A percentile compares a stretch with the other conserved stretches of the same genome.
Evolutionary conservation across 2,113 vertebrate species (phyloP).

Genomic region (Procavia capensis): DNA sequence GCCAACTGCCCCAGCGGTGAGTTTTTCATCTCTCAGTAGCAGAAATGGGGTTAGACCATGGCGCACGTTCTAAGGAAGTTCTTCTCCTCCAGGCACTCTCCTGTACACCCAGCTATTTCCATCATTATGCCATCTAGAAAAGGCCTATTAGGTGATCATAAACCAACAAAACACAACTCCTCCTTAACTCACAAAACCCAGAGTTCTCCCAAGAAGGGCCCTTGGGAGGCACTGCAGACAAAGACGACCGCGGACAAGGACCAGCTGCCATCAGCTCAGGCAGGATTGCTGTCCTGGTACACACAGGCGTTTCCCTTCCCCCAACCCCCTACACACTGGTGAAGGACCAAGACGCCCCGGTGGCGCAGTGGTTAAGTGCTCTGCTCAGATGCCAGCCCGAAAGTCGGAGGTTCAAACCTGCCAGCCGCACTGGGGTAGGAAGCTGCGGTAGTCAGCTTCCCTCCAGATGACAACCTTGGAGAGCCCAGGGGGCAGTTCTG

Average conservation of each 20-base stretch:
- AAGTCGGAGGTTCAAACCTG: too few species aligned
- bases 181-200: background rate
- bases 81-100: too few species aligned
- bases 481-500: too few species aligned
- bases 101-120: background rate
- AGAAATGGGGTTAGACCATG: background rate
- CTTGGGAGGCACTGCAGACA: background rate
- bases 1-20: background rate
- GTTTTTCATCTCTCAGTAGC: background rate
- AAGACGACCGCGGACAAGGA: too few species aligned
- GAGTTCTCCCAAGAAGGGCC: background rate
- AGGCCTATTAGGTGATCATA: accelerated
- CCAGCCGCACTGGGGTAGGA: too few species aligned
- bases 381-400: too few species aligned
- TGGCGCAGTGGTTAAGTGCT: too few species aligned
- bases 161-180: background rate
- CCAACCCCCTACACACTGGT: background rate
- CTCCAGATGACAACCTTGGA: too few species aligned
- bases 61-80: background rate
- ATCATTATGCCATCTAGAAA: background rate
- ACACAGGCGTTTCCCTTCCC: background rate
- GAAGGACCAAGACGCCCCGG: too few species aligned
- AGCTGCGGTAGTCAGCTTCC: too few species aligned
- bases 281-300: background rate
- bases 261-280: background rate